Base-by-base conservation (phyloP, 2,888 invertebrate species). In the Corbicula japonica region DNA sequence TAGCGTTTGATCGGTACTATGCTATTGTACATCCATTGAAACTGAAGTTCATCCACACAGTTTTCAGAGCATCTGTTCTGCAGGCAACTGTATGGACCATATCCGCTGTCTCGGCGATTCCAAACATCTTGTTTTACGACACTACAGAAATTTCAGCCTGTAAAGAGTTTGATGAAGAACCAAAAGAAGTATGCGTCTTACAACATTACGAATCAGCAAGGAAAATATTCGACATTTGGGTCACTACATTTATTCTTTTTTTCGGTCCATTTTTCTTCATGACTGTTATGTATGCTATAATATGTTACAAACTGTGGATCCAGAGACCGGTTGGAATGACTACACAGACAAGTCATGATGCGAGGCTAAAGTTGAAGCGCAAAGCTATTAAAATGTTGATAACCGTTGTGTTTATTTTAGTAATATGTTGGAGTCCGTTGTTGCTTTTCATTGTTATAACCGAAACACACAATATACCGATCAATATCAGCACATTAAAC, bases 351-450 rank as follows among this genome's bases (percentile, higher is more conserved):
- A 71, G 34, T 8, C 70, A 82, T n/a, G 86, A 85, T 52, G 69
- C 69, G 6, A 68, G 86, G 3, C 77, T 84, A 8, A 81, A 84
- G 15, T 71, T 86, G 30, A 89, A 89, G 60, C 80, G 76, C 44
- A 84, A 86, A 68, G 91, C 86, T 1, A 85, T 89, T 23, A 88
- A 88, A 74, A 90, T 91, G 89, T 63, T 91, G 38, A 77, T 89
- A 1, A 80, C 84, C 2, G 89, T 89, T 6, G 85, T 90, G 32
- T 60, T 84, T 10, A 71, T 90, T 10, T 91, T 88, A 61, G 72
- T 86, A 4, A 41, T 82, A 12, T 88, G 88, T 65, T 89, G 89
- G 88, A 56, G 86, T 5, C 91, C 91, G 0, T 52, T 87, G 2
- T 76, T 88, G 26, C 46, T 83, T 3, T 89, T 87, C 56, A 85